Base-by-base conservation (phyloP, 2,888 invertebrate genomes). In the Thereva unica region DNA sequence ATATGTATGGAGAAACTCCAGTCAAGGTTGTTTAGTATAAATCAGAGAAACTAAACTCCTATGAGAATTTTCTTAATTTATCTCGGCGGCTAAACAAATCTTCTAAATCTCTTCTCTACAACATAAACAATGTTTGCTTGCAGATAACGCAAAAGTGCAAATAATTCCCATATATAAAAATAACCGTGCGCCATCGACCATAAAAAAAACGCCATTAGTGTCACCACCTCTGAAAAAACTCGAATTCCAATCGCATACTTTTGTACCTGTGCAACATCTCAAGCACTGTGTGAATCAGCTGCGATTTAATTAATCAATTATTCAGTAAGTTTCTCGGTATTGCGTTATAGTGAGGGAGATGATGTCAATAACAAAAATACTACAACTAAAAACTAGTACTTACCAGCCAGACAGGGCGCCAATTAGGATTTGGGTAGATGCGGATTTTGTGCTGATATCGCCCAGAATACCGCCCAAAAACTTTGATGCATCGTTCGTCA, bases 321-420 rank as follows among this genome's bases (percentile, higher is more conserved):
- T 42, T 42, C n/a, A 42, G 9, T 9, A 42, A 42, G 7, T n/a
- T 41, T n/a, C 42, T 9, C 42, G 8, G 7, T 42, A 9, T 42
- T 42, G n/a, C 47, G 5, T 6, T 6, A 47, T 23, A 23, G 23
- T 23, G 23, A 23, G 23, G n/a, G n/a, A 44, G 23, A 47, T 44
- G 9, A 49, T 54, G 7, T 40, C 63, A 44, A 54, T 40, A 41
- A 61, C 66, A 56, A 61, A 37, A 52, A 55, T 45, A 64, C 55
- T 56, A 53, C 66, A 66, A 70, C 57, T 66, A 67, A 37, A 6
- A 4, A 5, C 3, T n/a, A 9, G 4, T 45, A 74, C 83, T 79
- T 85, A 95, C 95, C 95, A 95, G 85, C 96, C 96, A 74, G 93
- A 89, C 70, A 90, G 85, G 69, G 91, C 90, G 72, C 96, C 95